phyloP scores from a whole-genome alignment of 2,797 vertebrate species.

The Pangasius djambal region DNA sequence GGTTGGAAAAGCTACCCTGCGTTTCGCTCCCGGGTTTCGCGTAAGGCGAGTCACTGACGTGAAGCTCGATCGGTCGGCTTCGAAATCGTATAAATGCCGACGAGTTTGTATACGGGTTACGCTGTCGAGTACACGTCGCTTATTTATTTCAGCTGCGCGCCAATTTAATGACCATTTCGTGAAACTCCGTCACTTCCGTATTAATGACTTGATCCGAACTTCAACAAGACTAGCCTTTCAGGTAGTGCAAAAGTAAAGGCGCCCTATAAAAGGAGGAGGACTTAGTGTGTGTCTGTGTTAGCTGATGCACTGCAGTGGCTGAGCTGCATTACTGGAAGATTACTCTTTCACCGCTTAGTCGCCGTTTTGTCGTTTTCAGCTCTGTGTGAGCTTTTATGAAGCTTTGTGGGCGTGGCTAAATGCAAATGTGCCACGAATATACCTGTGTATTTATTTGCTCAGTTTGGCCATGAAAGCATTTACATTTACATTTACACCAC shows the following conservation, averaged over 20 bases:
- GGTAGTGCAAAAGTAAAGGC: neutral
- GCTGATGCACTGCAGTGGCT: neutral
- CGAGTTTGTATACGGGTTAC: too few relatives aligned
- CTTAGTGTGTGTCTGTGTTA: neutral
- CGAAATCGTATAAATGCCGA: too few relatives aligned
- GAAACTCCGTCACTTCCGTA: neutral
- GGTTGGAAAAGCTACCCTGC: too few relatives aligned
- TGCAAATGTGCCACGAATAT: neutral
- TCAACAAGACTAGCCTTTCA: neutral
- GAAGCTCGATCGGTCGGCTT: too few relatives aligned
- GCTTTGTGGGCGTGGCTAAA: neutral
- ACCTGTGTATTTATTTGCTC: neutral
- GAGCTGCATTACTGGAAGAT: neutral
- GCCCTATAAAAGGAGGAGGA: neutral
- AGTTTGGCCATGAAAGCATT: neutral
- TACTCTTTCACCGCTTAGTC: neutral
- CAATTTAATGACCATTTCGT: too few relatives aligned
- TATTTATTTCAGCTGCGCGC: too few relatives aligned
- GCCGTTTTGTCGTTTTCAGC: neutral
- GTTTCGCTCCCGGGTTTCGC: neutral
- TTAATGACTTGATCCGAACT: neutral
- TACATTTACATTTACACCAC: neutral
- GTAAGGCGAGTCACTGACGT: too few relatives aligned
- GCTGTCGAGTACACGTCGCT: too few relatives aligned
- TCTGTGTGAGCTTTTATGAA: neutral